These are phyloP conservation scores for Hypolimnas misippus DNA, from an alignment of 2,888 invertebrate genomes.

Conservation along the genomic window DNA sequence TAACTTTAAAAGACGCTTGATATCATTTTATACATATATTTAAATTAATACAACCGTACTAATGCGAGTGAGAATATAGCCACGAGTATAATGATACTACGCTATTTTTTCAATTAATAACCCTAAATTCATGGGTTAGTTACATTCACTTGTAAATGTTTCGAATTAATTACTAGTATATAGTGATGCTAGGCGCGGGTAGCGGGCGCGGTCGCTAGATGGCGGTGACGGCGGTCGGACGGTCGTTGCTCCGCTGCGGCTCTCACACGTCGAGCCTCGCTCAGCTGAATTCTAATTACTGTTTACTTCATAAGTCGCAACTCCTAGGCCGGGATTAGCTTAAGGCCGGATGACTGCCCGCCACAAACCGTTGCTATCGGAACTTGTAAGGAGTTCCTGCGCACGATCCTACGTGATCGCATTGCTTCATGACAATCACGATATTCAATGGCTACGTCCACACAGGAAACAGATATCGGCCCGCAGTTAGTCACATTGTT, in stretches of 20 bases:
- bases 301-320: constrained; percentile 31
- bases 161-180: constrained; percentile 34
- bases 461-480: constrained; percentile 24
- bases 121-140: constrained; percentile 25
- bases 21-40: not conserved
- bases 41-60: not conserved
- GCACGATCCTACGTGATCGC: constrained; percentile 21
- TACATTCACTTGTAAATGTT: constrained; percentile 37
- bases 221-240: constrained; percentile 47
- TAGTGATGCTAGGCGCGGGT: constrained; percentile 35
- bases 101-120: constrained; percentile 1
- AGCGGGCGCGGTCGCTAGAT: constrained; percentile 51
- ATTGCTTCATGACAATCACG: constrained; percentile 17
- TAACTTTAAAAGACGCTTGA: not conserved
- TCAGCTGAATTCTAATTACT: constrained; percentile 41
- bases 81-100: not conserved
- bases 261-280: constrained; percentile 30
- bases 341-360: constrained; percentile 11
- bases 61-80: not conserved
- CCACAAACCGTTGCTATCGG: constrained; percentile 11
- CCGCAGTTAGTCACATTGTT: constrained; percentile 1
- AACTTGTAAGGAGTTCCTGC: constrained; percentile 31
- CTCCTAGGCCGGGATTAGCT: constrained; percentile 16
- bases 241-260: constrained; percentile 61
- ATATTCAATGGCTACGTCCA: constrained; percentile 7